Evolutionary conservation across 2,888 invertebrate species (phyloP), one percentile per base, ranked within the genome.

Genomic region (Choristoneura rosaceana): DNA sequence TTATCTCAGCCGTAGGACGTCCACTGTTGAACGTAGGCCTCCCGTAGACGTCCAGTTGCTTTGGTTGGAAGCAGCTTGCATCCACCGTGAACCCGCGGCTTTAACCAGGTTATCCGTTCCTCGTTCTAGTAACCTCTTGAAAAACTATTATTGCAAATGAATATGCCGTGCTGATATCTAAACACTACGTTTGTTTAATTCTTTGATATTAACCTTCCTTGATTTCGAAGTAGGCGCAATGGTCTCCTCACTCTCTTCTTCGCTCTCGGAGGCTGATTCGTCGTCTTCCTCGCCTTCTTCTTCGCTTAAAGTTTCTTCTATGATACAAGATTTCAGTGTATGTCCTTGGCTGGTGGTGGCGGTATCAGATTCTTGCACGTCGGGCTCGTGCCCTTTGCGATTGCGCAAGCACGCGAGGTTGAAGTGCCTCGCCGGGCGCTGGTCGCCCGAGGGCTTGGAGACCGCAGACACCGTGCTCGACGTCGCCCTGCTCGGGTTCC

Each of bases 161-260:
- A 43, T 47, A n/a, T 15, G 12, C 45, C n/a, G 14, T n/a, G 15
- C 2, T 4, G n/a, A 15, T 47, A n/a, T 3, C 5, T 14, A n/a
- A 4, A 14, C 33, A 43, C 43, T 43, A 43, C 12, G 10, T n/a
- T 15, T 59, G n/a, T 1, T 15, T 5, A 33, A 17, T 41, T 5
- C 41, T 17, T 8, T 15, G 10, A 43, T 25, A 25, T 38, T 62
- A 10, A 62, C 61, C 61, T 62, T 62, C 12, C 7, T 2, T 25
- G 43, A 61, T 63, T 71, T 71, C 71, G 67, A 70, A 34, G 65
- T 61, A 15, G 52, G 55, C 33, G 76, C 71, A 3, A 74, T 34
- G 9, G 80, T 80, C 2, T 75, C 75, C 12, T 80, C 81, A 47
- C 76, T 80, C 3, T 82, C 82, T 5, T 71, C 71, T 3, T 81